phyloP scores from a whole-genome alignment of 2,797 vertebrate genomes.

The Sebastes vulpes region DNA sequence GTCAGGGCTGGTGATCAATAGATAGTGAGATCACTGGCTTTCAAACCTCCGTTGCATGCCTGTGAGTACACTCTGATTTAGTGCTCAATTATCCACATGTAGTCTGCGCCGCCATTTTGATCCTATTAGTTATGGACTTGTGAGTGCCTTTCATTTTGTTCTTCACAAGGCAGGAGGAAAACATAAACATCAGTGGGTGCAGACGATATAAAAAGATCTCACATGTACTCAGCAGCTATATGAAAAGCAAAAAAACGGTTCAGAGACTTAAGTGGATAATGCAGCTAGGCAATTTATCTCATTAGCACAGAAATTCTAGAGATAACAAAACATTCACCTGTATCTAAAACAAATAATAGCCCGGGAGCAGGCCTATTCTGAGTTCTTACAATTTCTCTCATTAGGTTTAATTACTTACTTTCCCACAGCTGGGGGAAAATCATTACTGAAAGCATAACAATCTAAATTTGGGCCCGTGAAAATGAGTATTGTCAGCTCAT shows the following conservation, averaged over 20 bases:
- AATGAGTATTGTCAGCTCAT: slow-evolving; percentile 75
- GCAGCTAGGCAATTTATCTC: slow-evolving; percentile 42
- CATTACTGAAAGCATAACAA: slow-evolving; percentile 63
- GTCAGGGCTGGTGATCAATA: slow-evolving; percentile 26
- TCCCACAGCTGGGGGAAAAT: slow-evolving; percentile 55
- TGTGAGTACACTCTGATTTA: slow-evolving; percentile 45
- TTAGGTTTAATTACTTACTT: slow-evolving; percentile 67
- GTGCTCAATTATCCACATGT: slow-evolving; percentile 66
- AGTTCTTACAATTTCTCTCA: slow-evolving; percentile 37
- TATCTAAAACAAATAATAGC: slow-evolving; percentile 36
- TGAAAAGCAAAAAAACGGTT: slow-evolving; percentile 12
- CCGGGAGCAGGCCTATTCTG: slow-evolving; percentile 26
- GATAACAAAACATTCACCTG: slow-evolving; percentile 53
- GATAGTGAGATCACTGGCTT: slow-evolving; percentile 19
- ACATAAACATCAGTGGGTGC: slow-evolving; percentile 18
- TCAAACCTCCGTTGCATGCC: neutral
- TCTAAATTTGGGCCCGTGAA: slow-evolving; percentile 64
- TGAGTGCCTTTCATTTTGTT: slow-evolving; percentile 68
- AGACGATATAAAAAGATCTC: neutral
- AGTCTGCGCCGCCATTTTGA: slow-evolving; percentile 64
- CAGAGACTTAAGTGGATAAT: slow-evolving; percentile 36
- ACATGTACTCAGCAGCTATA: neutral
- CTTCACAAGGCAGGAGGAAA: slow-evolving; percentile 25
- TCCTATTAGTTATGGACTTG: slow-evolving; percentile 72
- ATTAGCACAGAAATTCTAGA: slow-evolving; percentile 40